A percentile compares a stretch with the other conserved stretches of the same genome.
Conservation (phyloP, 2,888 invertebrate genomes). For the Sminthurinus aureus region DNA sequence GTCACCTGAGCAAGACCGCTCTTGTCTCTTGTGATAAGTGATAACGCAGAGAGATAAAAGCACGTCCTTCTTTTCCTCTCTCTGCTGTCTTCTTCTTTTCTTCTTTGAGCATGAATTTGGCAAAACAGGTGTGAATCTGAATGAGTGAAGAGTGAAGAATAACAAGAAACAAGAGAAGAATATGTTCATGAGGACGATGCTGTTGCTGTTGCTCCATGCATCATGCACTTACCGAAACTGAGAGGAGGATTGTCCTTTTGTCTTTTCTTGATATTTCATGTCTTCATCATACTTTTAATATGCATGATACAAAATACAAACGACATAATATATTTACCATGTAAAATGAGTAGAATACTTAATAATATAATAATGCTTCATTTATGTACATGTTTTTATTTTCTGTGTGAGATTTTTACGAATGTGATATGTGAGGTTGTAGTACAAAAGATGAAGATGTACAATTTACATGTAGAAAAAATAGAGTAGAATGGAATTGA, state of each 20-base stretch:
- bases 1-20: background rate
- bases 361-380: background rate
- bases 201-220: background rate
- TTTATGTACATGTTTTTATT: background rate
- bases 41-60: conserved; percentile 18
- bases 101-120: background rate
- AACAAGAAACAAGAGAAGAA: background rate
- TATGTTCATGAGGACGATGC: background rate
- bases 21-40: background rate
- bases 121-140: conserved; percentile 15
- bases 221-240: conserved; percentile 10
- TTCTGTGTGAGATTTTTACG: background rate
- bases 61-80: too few relatives aligned
- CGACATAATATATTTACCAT: too few relatives aligned
- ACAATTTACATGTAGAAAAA: background rate
- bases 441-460: background rate
- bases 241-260: conserved; percentile 2
- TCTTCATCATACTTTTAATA: background rate
- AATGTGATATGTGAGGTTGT: background rate
- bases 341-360: background rate
- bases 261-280: background rate
- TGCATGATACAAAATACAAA: background rate
- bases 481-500: background rate
- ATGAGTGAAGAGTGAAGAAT: background rate
- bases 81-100: background rate